phyloP scores from a whole-genome alignment of 1,140 invertebrate genomes.

The Planococcus citri region DNA sequence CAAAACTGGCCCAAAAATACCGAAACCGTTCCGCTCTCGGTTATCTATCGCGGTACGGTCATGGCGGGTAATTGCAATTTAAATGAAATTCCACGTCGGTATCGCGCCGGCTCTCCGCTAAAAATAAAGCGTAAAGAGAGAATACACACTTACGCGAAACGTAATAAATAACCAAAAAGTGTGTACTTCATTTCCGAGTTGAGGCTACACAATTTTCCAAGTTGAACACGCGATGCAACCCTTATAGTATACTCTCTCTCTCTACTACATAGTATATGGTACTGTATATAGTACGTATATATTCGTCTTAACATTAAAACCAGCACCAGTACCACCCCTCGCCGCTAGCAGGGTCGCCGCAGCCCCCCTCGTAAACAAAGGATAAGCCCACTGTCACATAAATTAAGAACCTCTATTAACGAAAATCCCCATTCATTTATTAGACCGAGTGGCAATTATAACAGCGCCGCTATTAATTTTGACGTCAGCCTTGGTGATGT shows the following conservation, averaged over 20 bases:
- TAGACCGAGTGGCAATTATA: conserved; percentile 15
- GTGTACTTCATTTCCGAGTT: conserved; percentile 17
- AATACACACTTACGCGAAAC: not conserved
- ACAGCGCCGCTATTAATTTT: conserved; percentile 12
- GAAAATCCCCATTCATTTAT: conserved; percentile 15
- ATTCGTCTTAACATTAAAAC: conserved; percentile 16
- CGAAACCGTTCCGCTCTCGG: too few species aligned
- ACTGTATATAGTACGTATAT: too few species aligned
- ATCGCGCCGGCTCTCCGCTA: not conserved
- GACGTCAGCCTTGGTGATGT: conserved; percentile 5
- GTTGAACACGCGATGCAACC: conserved; percentile 3
- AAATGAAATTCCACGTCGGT: conserved; percentile 10
- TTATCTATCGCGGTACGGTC: too few species aligned
- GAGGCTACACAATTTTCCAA: not conserved
- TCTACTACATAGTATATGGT: too few species aligned
- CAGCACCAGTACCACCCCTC: too few species aligned
- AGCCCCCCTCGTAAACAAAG: not conserved
- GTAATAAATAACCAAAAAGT: conserved; percentile 11
- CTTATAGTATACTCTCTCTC: too few species aligned
- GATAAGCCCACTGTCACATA: conserved; percentile 18
- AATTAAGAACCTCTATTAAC: conserved; percentile 20
- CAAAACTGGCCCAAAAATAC: too few species aligned
- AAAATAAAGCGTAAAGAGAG: conserved; percentile 13
- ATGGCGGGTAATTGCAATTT: not conserved
- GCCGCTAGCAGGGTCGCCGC: not conserved